phyloP scores from a whole-genome alignment of 2,888 invertebrate species.

The Clunio marinus region DNA sequence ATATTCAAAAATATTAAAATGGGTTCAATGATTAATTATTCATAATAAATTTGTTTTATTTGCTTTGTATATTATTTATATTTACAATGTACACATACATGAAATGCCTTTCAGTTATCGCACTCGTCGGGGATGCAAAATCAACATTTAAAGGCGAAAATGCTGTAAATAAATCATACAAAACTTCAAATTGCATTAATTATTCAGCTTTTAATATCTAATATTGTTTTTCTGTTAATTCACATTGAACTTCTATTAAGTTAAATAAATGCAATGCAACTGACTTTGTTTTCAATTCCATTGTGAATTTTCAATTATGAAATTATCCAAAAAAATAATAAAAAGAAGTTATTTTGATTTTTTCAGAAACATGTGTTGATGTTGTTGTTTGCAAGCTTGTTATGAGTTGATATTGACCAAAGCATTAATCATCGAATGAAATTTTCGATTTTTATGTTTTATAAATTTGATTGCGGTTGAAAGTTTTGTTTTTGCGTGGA shows the following conservation, averaged over 20 bases:
- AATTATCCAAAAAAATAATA: not conserved
- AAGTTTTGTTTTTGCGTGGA: not conserved
- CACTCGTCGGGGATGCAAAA: not conserved
- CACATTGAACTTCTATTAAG: too few species aligned
- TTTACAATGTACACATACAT: constrained; percentile 6
- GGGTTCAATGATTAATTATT: constrained; percentile 38
- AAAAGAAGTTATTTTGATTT: not conserved
- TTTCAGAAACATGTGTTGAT: constrained; percentile 24
- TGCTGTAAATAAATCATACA: constrained; percentile 38
- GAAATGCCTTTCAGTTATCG: not conserved
- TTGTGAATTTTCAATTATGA: too few species aligned
- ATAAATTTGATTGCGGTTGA: constrained; percentile 11
- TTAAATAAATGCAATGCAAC: too few species aligned
- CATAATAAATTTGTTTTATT: constrained; percentile 33
- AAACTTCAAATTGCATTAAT: constrained; percentile 39
- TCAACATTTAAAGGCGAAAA: constrained; percentile 5
- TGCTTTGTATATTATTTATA: constrained; percentile 25
- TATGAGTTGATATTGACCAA: constrained; percentile 17
- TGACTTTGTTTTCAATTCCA: too few species aligned
- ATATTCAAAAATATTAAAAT: constrained; percentile 6
- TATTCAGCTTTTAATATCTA: constrained; percentile 38
- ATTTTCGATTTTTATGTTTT: not conserved
- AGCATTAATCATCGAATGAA: constrained; percentile 23
- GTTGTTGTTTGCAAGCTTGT: constrained; percentile 12
- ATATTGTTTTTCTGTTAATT: too few species aligned